Evolutionary conservation across 2,113 vertebrate genomes (phyloP), one percentile per base, ranked within the genome.

Genomic region (Paedocypris sp.): DNA sequence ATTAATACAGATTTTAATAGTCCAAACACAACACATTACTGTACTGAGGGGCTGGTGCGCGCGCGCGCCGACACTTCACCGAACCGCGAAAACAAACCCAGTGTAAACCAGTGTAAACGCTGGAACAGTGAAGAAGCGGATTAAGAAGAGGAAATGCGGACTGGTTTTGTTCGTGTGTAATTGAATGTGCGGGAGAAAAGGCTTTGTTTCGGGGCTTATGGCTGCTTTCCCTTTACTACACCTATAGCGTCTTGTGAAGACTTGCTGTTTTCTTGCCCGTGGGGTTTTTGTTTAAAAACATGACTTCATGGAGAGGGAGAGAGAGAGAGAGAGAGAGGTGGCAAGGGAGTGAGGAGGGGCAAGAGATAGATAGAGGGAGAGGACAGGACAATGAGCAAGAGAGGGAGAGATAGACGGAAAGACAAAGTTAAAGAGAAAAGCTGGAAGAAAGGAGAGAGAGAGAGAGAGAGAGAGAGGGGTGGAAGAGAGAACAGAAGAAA

Each of bases 251-350:
- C n/a, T 50, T 50, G 35, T 52, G 54, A 31, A 13, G n/a, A 28
- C 8, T 36, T 43, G 28, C n/a, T 50, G 46, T 18, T 49, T 33
- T 54, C 39, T 46, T 42, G 46, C 45, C 45, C 9, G 28, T 28
- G 11, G 28, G 36, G 46, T 45, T 15, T n/a, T 48, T 60, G 35
- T 62, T 58, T 50, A 45, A 62, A 68, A 68, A 38, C 45, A 58
- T 63, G 59, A 63, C 23, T 54, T 63, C 51, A 59, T 32, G 31
- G 45, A 25, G 60, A 32, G 52, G 46, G 18, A 22, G 26, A 25
- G 42, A 25, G 43, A 36, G 6, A 46, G 15, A 47, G n/a, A 39
- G 46, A 50, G 33, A 31, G 10, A 15, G 25, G 15, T 8, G 39
- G 62, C 47, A 32, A 13, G 23, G 32, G 59, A 28, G 43, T 56